phyloP scores from a whole-genome alignment of 2,797 vertebrate species.

The Okamejei kenojei region DNA sequence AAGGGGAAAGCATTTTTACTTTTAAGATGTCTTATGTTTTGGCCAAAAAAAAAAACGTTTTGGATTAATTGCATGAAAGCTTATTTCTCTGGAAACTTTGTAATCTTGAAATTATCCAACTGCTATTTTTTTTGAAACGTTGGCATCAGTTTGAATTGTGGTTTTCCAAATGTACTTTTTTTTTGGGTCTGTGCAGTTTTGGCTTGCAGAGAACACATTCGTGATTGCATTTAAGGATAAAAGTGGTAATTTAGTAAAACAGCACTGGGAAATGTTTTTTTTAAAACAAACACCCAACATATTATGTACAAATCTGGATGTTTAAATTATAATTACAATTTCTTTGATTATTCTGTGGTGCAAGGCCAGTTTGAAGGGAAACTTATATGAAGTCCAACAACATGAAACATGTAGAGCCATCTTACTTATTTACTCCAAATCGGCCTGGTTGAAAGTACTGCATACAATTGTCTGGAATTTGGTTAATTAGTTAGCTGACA shows the following conservation, averaged over 20 bases:
- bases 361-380: neutral
- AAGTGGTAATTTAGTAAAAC: neutral
- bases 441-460: neutral
- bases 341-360: neutral
- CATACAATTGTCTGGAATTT: neutral
- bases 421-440: neutral
- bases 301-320: neutral
- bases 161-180: neutral
- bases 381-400: neutral
- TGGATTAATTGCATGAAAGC: neutral
- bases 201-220: neutral
- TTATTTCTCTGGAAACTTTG: neutral
- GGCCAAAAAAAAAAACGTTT: neutral
- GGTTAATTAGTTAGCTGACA: neutral
- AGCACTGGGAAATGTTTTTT: neutral
- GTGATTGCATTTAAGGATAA: neutral
- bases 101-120: neutral
- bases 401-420: neutral
- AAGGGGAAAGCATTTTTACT: neutral
- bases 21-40: neutral
- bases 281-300: neutral
- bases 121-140: neutral
- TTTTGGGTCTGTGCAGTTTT: neutral
- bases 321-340: neutral
- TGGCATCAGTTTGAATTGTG: constrained; percentile 9